Conservation (phyloP, 2,888 invertebrate genomes). For the Luperina nickerlii region DNA sequence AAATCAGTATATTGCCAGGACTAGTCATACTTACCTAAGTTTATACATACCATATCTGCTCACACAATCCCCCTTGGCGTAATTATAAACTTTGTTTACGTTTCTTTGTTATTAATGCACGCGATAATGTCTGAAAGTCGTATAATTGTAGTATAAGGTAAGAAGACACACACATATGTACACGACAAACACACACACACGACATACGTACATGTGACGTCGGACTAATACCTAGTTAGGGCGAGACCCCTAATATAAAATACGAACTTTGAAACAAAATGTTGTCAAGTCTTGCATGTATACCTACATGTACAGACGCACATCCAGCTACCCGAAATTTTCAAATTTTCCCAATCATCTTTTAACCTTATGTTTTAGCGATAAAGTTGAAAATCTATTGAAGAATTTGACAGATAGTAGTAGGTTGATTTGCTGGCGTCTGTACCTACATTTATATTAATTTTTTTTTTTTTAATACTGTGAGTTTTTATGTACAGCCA, state of each 20-base stretch:
- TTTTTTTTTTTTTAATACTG: too few species aligned
- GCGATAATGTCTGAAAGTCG: conserved; percentile 37
- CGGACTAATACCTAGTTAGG: not conserved
- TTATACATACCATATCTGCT: conserved; percentile 25
- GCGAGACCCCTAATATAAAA: not conserved
- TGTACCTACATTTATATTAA: too few species aligned
- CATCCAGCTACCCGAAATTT: too few species aligned
- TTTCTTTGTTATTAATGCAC: conserved; percentile 38
- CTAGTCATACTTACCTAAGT: conserved; percentile 11
- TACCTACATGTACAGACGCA: not conserved
- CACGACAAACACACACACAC: too few species aligned
- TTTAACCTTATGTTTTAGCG: too few species aligned
- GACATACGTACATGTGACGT: not conserved
- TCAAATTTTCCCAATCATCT: too few species aligned
- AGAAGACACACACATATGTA: too few species aligned
- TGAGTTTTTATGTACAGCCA: too few species aligned
- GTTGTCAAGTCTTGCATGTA: not conserved
- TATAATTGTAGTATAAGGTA: not conserved
- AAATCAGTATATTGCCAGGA: not conserved
- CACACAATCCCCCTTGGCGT: conserved; percentile 27
- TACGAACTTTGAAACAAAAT: not conserved
- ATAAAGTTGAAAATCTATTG: too few species aligned
- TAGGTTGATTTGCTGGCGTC: too few species aligned
- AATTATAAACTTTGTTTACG: conserved; percentile 31
- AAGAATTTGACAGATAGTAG: too few species aligned